Conservation (phyloP, 2,888 invertebrate species). For the Callimorpha dominula region DNA sequence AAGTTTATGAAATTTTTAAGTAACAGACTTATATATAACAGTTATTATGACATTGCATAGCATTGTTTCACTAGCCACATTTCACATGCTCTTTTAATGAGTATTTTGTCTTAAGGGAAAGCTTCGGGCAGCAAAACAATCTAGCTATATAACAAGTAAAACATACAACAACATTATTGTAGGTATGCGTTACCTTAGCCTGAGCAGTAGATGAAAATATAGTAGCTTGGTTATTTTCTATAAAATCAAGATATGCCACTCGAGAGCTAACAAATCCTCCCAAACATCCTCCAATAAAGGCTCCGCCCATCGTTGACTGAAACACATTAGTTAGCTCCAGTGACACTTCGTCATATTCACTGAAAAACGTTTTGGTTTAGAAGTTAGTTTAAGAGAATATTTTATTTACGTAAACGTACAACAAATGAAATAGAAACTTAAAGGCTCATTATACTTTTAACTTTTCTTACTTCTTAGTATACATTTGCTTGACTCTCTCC, state of each 20-base stretch:
- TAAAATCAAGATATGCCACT: constrained; percentile 88
- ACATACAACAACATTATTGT: not conserved
- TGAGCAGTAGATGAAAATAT: constrained; percentile 88
- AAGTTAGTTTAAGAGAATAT: not conserved
- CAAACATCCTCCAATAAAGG: constrained; percentile 88
- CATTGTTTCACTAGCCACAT: too few species aligned
- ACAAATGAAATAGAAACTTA: not conserved
- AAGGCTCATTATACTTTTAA: not conserved
- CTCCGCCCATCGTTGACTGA: constrained; percentile 87
- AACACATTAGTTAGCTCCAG: constrained; percentile 87
- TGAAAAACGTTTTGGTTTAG: constrained; percentile 63
- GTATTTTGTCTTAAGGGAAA: not conserved
- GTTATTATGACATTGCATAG: too few species aligned
- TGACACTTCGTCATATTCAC: constrained; percentile 89
- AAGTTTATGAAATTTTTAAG: too few species aligned
- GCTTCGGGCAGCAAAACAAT: not conserved
- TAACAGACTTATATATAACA: too few species aligned
- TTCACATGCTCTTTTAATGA: too few species aligned
- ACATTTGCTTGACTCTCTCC: constrained; percentile 83
- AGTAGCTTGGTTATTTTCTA: constrained; percentile 92
- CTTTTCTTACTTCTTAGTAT: constrained; percentile 72
- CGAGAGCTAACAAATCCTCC: constrained; percentile 89
- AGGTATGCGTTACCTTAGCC: constrained; percentile 87
- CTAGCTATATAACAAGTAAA: not conserved
- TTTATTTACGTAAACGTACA: too few species aligned